Evolutionary conservation across 2,888 invertebrate genomes (phyloP), one percentile per base, ranked within the genome.

Genomic region (Anoplius nigerrimus): DNA sequence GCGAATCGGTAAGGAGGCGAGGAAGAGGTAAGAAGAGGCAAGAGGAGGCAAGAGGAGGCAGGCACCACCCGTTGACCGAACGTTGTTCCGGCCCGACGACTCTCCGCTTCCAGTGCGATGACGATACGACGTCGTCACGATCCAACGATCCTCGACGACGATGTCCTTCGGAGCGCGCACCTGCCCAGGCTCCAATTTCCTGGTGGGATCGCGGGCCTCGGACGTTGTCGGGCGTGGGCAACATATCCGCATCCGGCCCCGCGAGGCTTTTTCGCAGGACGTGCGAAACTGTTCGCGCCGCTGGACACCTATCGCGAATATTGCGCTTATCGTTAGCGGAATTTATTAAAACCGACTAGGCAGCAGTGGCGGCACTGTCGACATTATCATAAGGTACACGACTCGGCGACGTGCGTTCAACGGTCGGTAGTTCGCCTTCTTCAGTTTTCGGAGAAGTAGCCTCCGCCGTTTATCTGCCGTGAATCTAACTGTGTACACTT

Each of bases 131-230:
- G 45, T 24, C 46, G 46, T 57, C 34, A 34, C 58, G 54, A 43
- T 69, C 18, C 63, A 42, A 59, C 62, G 72, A 74, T 74, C 62
- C 52, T 27, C 48, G 59, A 62, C 56, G 57, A 68, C 54, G 68
- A 74, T 70, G 74, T 77, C 74, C 66, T 77, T 72, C 69, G 67
- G n/a, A 6, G 45, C 51, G 51, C 16, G 59, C 78, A 78, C 79
- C 78, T 78, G 78, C 76, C 58, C 60, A 63, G 66, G 67, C 66
- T 79, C 70, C 72, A 74, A 68, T 70, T 76, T 67, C 65, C 27
- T 34, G 62, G 58, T 77, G 42, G 34, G 34, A 34, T 34, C 34
- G 34, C 34, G 34, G 34, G 34, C 34, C 11, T n/a, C n/a, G 11
- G 34, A 34, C 34, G 22, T 57, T 57, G 20, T 21, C 57, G n/a